A percentile compares a stretch with the other conserved stretches of the same genome.
phyloP scores from a whole-genome alignment of 2,113 vertebrate species.

The Orcinus orca region DNA sequence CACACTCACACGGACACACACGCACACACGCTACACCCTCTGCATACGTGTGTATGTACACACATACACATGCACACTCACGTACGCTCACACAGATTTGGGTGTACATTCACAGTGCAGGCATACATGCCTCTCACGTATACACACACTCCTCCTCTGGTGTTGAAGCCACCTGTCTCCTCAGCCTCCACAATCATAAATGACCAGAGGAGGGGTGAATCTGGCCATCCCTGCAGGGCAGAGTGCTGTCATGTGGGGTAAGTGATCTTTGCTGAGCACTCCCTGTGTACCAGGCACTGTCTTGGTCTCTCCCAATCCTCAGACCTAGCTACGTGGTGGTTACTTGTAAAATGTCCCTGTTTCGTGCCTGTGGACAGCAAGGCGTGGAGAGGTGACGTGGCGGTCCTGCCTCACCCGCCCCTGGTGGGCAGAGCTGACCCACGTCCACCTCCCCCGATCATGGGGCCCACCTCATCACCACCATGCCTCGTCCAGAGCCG shows the following conservation, averaged over 20 bases:
- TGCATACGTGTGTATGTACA: fast-evolving
- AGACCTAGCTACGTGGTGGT: fast-evolving
- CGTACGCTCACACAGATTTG: background rate
- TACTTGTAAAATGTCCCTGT: fast-evolving
- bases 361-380: background rate
- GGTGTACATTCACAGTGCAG: fast-evolving
- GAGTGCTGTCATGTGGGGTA: fast-evolving
- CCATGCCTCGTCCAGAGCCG: background rate
- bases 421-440: background rate
- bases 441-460: background rate
- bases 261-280: fast-evolving
- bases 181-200: background rate
- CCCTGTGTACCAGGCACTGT: background rate
- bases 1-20: no score
- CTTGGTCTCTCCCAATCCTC: background rate
- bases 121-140: background rate
- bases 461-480: background rate
- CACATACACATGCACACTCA: background rate
- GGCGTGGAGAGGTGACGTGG: background rate
- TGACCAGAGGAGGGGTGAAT: background rate
- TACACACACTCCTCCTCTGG: background rate
- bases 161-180: background rate
- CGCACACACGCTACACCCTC: no score
- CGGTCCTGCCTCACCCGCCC: background rate
- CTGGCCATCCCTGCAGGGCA: background rate